phyloP scores from a whole-genome alignment of 2,113 vertebrate species.

The Girardinichthys multiradiatus region DNA sequence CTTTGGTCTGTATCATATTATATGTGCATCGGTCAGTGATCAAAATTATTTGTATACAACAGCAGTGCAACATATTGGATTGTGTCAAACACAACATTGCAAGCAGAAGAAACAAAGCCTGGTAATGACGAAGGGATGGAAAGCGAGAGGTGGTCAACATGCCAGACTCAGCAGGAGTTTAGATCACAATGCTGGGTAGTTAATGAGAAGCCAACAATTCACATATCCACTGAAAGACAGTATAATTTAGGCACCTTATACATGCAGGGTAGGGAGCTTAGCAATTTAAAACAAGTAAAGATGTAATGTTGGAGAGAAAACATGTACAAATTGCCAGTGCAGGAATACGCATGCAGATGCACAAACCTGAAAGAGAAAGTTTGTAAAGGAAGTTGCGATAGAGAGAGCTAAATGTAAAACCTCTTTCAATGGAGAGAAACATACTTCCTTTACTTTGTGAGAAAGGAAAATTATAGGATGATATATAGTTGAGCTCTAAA shows the following conservation, averaged over 20 bases:
- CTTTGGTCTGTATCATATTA: background rate
- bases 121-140: constrained; percentile 59
- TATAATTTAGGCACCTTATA: background rate
- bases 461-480: background rate
- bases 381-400: constrained; percentile 48
- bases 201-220: constrained; percentile 60
- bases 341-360: constrained; percentile 13
- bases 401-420: constrained; percentile 6
- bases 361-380: constrained; percentile 36
- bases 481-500: constrained; percentile 10
- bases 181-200: constrained; percentile 62
- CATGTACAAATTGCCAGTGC: constrained; percentile 36
- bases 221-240: constrained; percentile 14
- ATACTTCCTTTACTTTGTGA: background rate
- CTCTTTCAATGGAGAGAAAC: background rate
- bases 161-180: constrained; percentile 67
- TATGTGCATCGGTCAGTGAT: background rate
- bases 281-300: constrained; percentile 61
- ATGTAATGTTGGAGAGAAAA: constrained; percentile 41
- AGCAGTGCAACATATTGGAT: background rate
- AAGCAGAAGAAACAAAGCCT: constrained; percentile 44
- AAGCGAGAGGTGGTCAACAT: constrained; percentile 59
- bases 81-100: background rate
- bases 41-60: background rate
- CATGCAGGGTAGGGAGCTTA: constrained; percentile 40